Base-by-base conservation (phyloP, 92 coral and sea anemone genomes). In the Nematostella vectensis region DNA sequence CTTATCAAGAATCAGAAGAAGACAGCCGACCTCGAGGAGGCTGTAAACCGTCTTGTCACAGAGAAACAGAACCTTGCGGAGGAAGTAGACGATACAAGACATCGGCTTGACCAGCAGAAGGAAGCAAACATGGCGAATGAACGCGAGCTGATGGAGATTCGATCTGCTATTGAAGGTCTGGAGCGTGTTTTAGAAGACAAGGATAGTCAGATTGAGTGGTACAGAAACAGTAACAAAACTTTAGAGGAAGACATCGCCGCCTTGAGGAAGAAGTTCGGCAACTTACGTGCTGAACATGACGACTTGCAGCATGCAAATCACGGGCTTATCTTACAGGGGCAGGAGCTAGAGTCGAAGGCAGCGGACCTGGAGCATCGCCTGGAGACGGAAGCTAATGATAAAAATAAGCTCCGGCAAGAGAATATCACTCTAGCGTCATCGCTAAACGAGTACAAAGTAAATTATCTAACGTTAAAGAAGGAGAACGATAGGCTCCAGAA, bases 121-220 rank as follows among this genome's bases (percentile, higher is more conserved):
- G 87, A 93, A 33, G 56, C 62, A 24, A 83, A 93, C 42, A 37
- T 75, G 48, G 57, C 63, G 15, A 51, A 78, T 43, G 85, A 87
- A 55, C 70, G 96, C 40, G 83, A 82, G 54, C 59, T 65, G 1
- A 69, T 75, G 30, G 99, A 93, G 67, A 67, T 82, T 27, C 71
- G 62, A 38, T 61, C 83, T 30, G 62, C 58, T 42, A 80, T 71
- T 4, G 99, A 87, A 20, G 87, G 74, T 16, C 50, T 81, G 51
- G 78, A 76, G 43, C 82, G 80, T 45, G 63, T 71, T 28, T 44
- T 82, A 2, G 96, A 83, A 25, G 94, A 93, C 17, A 67, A 70
- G 50, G 74, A 82, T 64, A 79, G 65, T 70, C 96, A 93, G 62
- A 72, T 93, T 22, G 95, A 93, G 47, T 93, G 99, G 99, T 75